Evolutionary conservation across 2,797 vertebrate species (phyloP), one percentile per base, ranked within the genome.

Genomic region (Vultur gryphus): DNA sequence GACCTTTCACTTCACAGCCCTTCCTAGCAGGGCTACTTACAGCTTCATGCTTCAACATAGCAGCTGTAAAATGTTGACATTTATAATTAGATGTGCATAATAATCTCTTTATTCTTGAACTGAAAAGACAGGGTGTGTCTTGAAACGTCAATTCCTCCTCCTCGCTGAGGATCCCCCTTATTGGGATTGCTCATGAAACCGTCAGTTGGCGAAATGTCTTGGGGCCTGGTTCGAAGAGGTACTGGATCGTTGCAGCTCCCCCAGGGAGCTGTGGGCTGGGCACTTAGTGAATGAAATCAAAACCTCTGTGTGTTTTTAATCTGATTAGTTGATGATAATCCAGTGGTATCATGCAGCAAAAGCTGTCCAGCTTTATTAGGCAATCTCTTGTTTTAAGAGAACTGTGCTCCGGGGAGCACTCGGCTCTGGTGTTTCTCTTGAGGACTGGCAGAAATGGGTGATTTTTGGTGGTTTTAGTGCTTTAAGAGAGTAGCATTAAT

Each of bases 81-180:
- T 97, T 96, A 89, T 97, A 97, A 93, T 95, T 94, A 95, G 91
- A 90, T 86, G 81, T 90, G 78, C 91, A 96, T 97, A 97, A 97
- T 96, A 87, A 95, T 94, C 88, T 96, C 77, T 95, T 97, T 96
- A 96, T 95, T 95, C 94, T 43, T 1, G 4, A 81, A 49, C 48
- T 80, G 83, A 95, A 93, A 92, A 87, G 88, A 26, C 46, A 83
- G 95, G 93, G 92, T 90, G 94, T 92, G 77, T 57, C 92, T 83
- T 51, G 78, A 92, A 71, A 89, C 13, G 9, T 71, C 84, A 76
- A 87, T 84, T 88, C 62, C 76, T 94, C 80, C 81, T 94, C 44
- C 88, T 77, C 7, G 17, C 33, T 0, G 6, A 87, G 73, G 81
- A 84, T 91, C 89, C 66, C 89, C 72, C 80, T 69, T 20, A 16